Evolutionary conservation across 2,113 vertebrate species (phyloP).

Genomic region (Pterocles gutturalis): DNA sequence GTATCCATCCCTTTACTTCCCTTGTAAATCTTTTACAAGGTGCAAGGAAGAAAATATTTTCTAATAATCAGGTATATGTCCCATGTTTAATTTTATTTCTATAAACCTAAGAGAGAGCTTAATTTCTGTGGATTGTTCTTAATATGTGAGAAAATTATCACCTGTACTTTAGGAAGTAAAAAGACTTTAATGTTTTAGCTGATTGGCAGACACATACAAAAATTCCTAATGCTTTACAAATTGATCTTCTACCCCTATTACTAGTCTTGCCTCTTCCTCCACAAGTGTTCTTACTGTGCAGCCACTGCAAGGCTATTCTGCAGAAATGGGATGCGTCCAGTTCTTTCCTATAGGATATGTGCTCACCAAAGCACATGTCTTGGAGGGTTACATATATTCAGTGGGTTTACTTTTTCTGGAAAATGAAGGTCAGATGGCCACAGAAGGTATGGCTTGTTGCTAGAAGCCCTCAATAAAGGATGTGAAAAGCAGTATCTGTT

Average conservation of each 20-base stretch:
- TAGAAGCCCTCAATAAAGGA: neutral
- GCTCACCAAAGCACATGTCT: rapidly evolving
- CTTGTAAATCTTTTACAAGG: neutral
- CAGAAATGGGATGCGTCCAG: neutral
- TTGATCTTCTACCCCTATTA: neutral
- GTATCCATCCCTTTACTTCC: neutral
- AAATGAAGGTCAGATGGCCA: neutral
- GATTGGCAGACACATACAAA: neutral
- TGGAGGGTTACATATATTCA: neutral
- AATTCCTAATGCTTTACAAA: neutral
- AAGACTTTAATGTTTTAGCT: neutral
- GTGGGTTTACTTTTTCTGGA: neutral
- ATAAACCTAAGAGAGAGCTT: neutral
- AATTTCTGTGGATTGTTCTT: neutral
- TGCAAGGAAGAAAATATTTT: neutral
- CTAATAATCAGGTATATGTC: neutral
- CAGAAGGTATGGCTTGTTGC: neutral
- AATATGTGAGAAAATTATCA: neutral
- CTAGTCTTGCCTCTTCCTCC: neutral
- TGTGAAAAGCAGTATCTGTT: neutral
- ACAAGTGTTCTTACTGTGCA: neutral
- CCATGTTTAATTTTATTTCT: neutral
- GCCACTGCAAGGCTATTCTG: neutral
- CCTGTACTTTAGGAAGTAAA: neutral
- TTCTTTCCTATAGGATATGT: neutral